These are phyloP conservation scores for Dolichopus griseipennis DNA, from an alignment of 2,888 invertebrate species.

Conservation along the genomic window DNA sequence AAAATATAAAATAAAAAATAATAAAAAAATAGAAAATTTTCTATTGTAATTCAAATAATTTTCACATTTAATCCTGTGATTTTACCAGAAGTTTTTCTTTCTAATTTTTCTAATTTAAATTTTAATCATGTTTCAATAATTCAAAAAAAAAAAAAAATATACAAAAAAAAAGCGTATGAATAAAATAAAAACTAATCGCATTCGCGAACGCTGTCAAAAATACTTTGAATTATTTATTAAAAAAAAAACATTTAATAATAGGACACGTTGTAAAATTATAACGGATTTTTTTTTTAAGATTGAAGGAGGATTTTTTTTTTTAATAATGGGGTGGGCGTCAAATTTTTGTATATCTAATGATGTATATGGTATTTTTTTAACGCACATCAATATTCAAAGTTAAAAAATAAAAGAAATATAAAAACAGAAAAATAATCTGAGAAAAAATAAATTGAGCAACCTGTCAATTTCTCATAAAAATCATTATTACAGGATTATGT, in stretches of 20 bases:
- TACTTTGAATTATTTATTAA: neutral
- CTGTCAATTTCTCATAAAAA: slow-evolving; percentile 1
- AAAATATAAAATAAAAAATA: no score
- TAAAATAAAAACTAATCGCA: neutral
- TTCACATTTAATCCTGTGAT: neutral
- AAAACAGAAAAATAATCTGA: no score
- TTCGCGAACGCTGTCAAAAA: slow-evolving; percentile 4
- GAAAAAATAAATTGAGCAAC: neutral
- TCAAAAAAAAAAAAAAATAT: neutral
- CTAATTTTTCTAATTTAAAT: neutral
- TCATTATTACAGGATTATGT: neutral
- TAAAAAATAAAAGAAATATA: no score
- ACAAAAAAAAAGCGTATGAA: neutral
- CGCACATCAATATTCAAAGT: no score
- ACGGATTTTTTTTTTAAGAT: neutral
- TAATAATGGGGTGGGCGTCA: neutral
- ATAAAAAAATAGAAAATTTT: no score
- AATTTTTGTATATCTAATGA: neutral
- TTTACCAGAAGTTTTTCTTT: no score
- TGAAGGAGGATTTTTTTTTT: neutral
- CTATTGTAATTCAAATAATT: neutral
- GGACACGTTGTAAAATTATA: neutral
- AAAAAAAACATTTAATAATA: neutral
- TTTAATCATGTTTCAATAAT: neutral
- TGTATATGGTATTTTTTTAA: neutral